These are phyloP conservation scores for Ianthella basta DNA, from an alignment of 37 sponge, comb jelly and placozoan species.

Conservation along the genomic window DNA sequence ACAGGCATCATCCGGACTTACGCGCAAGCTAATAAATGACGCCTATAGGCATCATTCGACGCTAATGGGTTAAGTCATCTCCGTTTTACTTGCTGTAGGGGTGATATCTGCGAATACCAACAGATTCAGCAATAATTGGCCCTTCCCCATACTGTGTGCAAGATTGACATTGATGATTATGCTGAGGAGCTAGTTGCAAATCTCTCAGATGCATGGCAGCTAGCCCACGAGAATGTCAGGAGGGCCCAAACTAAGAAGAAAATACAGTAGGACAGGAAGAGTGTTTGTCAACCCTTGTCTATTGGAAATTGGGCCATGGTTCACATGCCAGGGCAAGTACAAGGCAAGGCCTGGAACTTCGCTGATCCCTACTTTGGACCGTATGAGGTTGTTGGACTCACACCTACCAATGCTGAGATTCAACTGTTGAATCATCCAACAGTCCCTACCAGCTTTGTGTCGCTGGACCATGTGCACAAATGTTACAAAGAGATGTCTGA, in stretches of 20 bases:
- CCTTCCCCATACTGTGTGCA: neutral
- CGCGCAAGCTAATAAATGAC: too few relatives aligned
- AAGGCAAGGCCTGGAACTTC: constrained; percentile 32
- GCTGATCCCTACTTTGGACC: constrained; percentile 45
- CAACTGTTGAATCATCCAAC: constrained; percentile 9
- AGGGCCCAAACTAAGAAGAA: constrained; percentile 54
- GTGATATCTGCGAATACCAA: constrained; percentile 26
- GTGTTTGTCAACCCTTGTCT: neutral
- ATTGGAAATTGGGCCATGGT: constrained; percentile 45
- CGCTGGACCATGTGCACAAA: neutral
- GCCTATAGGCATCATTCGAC: too few relatives aligned
- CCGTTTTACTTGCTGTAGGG: constrained; percentile 56
- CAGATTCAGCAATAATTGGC: constrained; percentile 12
- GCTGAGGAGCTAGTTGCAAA: neutral
- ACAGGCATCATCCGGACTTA: too few relatives aligned
- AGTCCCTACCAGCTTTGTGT: neutral
- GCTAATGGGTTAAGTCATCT: constrained; percentile 38
- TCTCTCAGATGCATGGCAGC: constrained; percentile 6
- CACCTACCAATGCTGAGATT: constrained; percentile 31
- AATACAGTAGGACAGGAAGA: constrained; percentile 28
- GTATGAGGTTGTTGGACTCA: constrained; percentile 30
- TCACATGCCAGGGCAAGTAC: constrained; percentile 32
- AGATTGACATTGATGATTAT: constrained; percentile 12
- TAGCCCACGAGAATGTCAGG: constrained; percentile 16
- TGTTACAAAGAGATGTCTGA: constrained; percentile 13